phyloP scores from a whole-genome alignment of 2,797 vertebrate species.

The Champsocephalus gunnari region DNA sequence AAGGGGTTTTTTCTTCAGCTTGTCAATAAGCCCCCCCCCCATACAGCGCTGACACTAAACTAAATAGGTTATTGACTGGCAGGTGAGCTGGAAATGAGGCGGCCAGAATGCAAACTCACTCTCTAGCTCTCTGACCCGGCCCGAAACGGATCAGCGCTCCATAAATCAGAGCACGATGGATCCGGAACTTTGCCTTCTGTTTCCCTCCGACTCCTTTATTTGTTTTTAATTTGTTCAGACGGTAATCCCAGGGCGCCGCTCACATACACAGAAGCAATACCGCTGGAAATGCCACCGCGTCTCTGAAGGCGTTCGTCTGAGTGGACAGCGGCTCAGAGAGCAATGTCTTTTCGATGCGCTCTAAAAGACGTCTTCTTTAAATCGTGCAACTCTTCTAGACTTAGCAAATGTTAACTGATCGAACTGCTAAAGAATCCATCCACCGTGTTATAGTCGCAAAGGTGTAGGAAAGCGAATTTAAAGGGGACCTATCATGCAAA shows the following conservation, averaged over 20 bases:
- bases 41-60: constrained; percentile 92
- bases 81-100: constrained; percentile 85
- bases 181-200: constrained; percentile 83
- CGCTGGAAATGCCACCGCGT: constrained; percentile 60
- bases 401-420: no score
- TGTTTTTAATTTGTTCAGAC: constrained; percentile 95
- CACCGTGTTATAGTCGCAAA: no score
- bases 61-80: constrained; percentile 99
- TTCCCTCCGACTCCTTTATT: constrained; percentile 89
- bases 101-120: constrained; percentile 79
- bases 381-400: no score
- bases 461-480: no score
- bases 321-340: not conserved
- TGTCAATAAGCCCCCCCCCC: constrained; percentile 91
- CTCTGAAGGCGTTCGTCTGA: constrained; percentile 47
- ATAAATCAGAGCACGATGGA: constrained; percentile 93
- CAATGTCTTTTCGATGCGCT: not conserved
- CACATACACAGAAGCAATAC: constrained; percentile 78
- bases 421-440: no score
- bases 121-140: constrained; percentile 80
- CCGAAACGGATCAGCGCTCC: constrained; percentile 88
- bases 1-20: constrained; percentile 83
- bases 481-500: no score
- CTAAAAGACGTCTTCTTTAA: no score
- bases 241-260: constrained; percentile 87